Conservation (phyloP, 1,140 invertebrate species). For the Hestina assimilis region DNA sequence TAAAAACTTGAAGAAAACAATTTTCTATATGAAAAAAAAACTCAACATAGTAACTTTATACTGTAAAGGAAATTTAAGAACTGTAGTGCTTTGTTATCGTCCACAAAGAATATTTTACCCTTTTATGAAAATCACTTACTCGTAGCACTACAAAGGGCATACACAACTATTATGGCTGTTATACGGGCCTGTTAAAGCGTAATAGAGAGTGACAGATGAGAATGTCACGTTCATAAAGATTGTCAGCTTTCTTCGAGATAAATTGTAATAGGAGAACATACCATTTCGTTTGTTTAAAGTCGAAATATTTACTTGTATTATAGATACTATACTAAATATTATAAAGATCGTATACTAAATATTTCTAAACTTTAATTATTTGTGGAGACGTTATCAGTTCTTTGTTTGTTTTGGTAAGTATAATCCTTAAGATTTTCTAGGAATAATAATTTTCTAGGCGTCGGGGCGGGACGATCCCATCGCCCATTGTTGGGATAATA, state of each 20-base stretch:
- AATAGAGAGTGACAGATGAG: constrained; percentile 16
- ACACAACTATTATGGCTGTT: background rate
- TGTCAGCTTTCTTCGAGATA: background rate
- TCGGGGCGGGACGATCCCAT: no score
- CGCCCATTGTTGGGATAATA: no score
- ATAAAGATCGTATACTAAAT: background rate
- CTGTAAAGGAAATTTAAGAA: background rate
- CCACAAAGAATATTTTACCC: constrained; percentile 1
- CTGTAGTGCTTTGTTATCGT: background rate
- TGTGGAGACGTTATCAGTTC: no score
- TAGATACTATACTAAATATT: background rate
- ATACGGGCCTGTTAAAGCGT: constrained; percentile 14
- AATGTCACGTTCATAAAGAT: background rate
- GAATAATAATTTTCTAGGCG: no score
- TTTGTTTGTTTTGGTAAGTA: no score
- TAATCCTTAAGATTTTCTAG: no score
- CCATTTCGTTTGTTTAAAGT: background rate
- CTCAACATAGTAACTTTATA: background rate
- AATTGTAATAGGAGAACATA: background rate
- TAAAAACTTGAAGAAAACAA: no score
- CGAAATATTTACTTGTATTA: background rate
- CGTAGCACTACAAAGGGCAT: no score
- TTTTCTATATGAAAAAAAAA: no score
- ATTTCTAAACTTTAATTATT: background rate
- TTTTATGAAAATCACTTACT: no score